phyloP scores from a whole-genome alignment of 2,888 invertebrate species.

The Diploptera punctata region DNA sequence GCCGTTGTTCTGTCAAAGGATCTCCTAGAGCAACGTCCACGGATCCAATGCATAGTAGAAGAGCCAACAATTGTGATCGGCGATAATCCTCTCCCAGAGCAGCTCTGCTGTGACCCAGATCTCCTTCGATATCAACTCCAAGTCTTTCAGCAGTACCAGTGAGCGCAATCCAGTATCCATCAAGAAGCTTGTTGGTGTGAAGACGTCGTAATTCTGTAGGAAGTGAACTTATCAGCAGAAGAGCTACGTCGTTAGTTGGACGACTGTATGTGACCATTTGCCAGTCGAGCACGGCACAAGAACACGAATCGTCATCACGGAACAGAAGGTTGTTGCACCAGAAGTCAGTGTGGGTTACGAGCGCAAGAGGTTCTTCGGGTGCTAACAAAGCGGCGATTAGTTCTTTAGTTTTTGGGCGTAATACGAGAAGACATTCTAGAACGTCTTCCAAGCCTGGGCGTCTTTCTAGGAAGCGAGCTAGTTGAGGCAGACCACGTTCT shows the following conservation, averaged over 20 bases:
- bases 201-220: conserved; percentile 72
- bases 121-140: conserved; percentile 65
- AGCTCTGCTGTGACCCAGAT: conserved; percentile 61
- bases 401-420: conserved; percentile 72
- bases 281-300: conserved; percentile 80
- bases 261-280: conserved; percentile 82
- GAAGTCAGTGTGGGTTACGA: conserved; percentile 83
- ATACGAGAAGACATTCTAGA: conserved; percentile 63
- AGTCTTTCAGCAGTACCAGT: conserved; percentile 65
- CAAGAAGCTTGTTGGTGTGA: conserved; percentile 65
- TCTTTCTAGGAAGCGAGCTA: conserved; percentile 72
- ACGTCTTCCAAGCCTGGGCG: conserved; percentile 68
- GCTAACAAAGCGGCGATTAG: conserved; percentile 73
- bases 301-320: conserved; percentile 53
- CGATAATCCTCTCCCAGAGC: conserved; percentile 64
- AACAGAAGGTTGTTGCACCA: conserved; percentile 84
- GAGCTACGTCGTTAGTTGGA: conserved; percentile 80
- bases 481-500: conserved; percentile 76
- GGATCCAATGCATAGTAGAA: conserved; percentile 79
- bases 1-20: conserved; percentile 74
- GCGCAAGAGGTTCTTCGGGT: conserved; percentile 74
- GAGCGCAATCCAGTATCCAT: conserved; percentile 72
- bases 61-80: conserved; percentile 74
- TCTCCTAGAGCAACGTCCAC: conserved; percentile 82
- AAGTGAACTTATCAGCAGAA: conserved; percentile 74